phyloP scores from a whole-genome alignment of 1,140 invertebrate genomes.

The Sycophila sp. region DNA sequence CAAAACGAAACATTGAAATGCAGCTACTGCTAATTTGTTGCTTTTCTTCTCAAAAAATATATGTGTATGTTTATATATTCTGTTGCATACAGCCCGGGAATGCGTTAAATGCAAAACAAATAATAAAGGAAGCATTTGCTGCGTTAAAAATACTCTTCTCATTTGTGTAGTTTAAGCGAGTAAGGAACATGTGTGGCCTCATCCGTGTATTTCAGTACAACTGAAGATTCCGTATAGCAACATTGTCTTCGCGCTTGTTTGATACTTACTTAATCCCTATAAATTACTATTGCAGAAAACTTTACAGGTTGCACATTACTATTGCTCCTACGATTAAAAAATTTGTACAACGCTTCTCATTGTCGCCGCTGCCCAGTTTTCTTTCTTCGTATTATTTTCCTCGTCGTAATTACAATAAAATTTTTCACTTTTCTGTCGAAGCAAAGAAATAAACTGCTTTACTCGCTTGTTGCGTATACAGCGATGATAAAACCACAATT shows the following conservation, averaged over 20 bases:
- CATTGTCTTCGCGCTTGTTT: conserved; percentile 30
- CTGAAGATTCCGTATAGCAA: background rate
- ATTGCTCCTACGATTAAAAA: conserved; percentile 19
- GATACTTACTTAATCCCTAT: conserved; percentile 6
- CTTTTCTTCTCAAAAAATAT: conserved; percentile 18
- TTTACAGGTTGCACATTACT: conserved; percentile 17
- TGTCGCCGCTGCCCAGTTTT: background rate
- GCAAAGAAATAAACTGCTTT: conserved; percentile 1
- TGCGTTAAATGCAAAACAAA: conserved; percentile 31
- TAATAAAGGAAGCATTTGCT: conserved; percentile 21
- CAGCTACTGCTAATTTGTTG: background rate
- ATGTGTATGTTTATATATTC: conserved; percentile 12
- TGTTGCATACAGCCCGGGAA: conserved; percentile 1
- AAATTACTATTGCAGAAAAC: conserved; percentile 4
- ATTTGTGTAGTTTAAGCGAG: conserved; percentile 20
- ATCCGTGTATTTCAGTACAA: conserved; percentile 1
- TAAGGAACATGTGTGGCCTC: conserved; percentile 31
- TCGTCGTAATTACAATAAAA: conserved; percentile 33
- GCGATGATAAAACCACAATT: conserved; percentile 25
- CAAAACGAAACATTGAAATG: conserved; percentile 13
- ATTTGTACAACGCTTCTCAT: conserved; percentile 12
- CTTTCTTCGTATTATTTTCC: background rate
- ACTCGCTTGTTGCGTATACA: background rate
- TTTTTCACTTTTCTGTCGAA: background rate
- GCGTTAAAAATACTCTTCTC: conserved; percentile 32